Conservation (phyloP, 2,113 vertebrate species). For the Alethe castanea region DNA sequence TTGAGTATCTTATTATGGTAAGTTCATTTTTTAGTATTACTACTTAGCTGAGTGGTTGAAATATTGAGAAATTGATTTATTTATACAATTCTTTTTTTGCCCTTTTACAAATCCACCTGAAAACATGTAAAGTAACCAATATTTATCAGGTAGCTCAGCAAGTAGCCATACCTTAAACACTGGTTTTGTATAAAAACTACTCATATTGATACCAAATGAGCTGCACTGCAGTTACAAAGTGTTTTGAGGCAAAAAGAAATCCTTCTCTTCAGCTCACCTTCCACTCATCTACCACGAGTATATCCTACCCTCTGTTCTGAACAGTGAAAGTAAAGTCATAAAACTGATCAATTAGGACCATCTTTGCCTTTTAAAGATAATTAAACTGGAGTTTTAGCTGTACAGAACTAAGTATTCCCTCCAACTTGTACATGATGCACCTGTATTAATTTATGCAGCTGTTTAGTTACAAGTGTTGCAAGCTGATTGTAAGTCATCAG, state of each 20-base stretch:
- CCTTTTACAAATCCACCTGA: neutral
- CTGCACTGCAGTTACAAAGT: neutral
- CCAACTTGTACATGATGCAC: slow-evolving; percentile 50
- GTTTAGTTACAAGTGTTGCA: slow-evolving; percentile 70
- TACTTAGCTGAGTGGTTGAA: neutral
- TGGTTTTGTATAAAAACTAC: neutral
- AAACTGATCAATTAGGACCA: neutral
- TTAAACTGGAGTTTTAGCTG: slow-evolving; percentile 64
- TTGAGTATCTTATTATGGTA: neutral
- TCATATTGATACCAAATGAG: neutral
- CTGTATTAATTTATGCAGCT: slow-evolving; percentile 66
- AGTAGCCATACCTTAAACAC: neutral
- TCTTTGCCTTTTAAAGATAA: slow-evolving; percentile 55
- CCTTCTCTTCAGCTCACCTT: neutral
- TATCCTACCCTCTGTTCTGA: neutral
- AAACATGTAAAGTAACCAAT: neutral
- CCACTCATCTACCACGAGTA: neutral
- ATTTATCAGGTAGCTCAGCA: neutral
- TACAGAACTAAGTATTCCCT: slow-evolving; percentile 56
- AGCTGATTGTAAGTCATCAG: slow-evolving; percentile 66
- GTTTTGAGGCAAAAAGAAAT: neutral
- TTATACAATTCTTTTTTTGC: neutral
- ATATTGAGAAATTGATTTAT: neutral
- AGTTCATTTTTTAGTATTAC: neutral
- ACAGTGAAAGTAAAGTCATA: neutral